Evolutionary conservation across 2,888 invertebrate genomes (phyloP).

Genomic region (Pteria penguin): DNA sequence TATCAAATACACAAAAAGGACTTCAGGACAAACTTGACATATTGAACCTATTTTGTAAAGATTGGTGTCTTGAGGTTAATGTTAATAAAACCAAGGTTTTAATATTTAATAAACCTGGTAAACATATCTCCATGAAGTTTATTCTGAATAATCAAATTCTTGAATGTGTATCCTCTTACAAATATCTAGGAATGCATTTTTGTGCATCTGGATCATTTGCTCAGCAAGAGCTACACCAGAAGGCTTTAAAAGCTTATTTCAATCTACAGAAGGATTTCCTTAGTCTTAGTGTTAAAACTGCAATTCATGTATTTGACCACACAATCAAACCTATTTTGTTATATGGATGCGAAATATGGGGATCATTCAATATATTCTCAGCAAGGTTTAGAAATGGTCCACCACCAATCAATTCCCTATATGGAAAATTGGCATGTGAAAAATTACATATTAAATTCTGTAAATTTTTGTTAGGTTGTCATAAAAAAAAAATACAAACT

Average conservation of each 20-base stretch:
- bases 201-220: background rate
- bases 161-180: background rate
- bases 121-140: background rate
- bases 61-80: background rate
- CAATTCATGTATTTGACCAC: background rate
- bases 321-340: background rate
- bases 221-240: background rate
- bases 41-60: background rate
- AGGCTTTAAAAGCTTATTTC: background rate
- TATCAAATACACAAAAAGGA: background rate
- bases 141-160: background rate
- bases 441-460: background rate
- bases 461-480: background rate
- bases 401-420: background rate
- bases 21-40: background rate
- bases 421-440: background rate
- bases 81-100: background rate
- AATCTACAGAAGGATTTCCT: background rate
- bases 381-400: background rate
- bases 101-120: conserved; percentile 7
- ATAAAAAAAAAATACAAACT: background rate
- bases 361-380: background rate
- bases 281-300: background rate
- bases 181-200: background rate
- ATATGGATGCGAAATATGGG: background rate